These are phyloP conservation scores for Ammodytes marinus DNA, from an alignment of 2,113 vertebrate genomes.

Conservation along the genomic window DNA sequence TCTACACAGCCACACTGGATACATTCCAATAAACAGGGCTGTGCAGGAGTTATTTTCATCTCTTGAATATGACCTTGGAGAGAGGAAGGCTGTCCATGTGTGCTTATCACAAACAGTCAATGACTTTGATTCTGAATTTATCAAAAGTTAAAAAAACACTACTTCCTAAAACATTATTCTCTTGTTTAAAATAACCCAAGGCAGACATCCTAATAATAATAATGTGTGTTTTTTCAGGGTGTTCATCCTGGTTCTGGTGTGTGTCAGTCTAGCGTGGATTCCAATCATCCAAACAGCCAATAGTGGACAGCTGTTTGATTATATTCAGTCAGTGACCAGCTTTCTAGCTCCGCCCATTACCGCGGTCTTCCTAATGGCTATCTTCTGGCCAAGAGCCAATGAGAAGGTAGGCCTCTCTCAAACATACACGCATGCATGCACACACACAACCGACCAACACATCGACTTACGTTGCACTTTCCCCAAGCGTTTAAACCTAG, in stretches of 20 bases:
- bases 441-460: background rate
- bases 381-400: slow-evolving; percentile 94
- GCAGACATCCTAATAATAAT: background rate
- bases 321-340: slow-evolving; percentile 94
- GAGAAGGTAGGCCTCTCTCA: slow-evolving; percentile 85
- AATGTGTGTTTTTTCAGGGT: slow-evolving; percentile 81
- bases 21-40: too few species aligned
- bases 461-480: background rate
- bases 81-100: too few species aligned
- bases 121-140: too few species aligned
- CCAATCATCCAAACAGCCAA: slow-evolving; percentile 94
- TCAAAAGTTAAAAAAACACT: too few species aligned
- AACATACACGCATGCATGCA: background rate
- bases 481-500: too few species aligned
- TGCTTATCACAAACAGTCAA: too few species aligned
- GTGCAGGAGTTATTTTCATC: too few species aligned
- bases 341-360: slow-evolving; percentile 94
- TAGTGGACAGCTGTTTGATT: slow-evolving; percentile 95
- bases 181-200: background rate
- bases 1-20: too few species aligned
- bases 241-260: slow-evolving; percentile 90
- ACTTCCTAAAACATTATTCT: background rate
- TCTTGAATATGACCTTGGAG: too few species aligned
- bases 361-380: slow-evolving; percentile 92
- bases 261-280: slow-evolving; percentile 94